Conservation (phyloP, 92 coral and sea anemone genomes). For the Micromussa lordhowensis region DNA sequence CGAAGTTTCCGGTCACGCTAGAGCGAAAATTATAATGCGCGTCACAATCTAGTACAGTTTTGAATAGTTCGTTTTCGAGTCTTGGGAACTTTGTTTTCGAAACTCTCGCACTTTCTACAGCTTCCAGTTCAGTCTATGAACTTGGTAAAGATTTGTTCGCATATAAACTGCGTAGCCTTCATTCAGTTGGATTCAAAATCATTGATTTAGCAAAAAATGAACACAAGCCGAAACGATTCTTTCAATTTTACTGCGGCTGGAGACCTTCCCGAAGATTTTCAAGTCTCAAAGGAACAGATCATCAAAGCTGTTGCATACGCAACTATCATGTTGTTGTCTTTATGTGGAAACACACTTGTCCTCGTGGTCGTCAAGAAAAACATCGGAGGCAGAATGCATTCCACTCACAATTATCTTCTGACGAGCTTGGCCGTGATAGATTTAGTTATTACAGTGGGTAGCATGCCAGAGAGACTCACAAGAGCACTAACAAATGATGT, state of each 20-base stretch:
- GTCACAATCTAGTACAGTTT: neutral
- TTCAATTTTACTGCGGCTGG: neutral
- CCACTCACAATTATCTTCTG: constrained; percentile 57
- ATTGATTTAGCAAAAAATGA: neutral
- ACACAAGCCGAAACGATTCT: neutral
- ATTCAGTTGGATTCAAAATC: neutral
- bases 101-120: neutral
- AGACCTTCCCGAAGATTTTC: neutral
- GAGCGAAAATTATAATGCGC: neutral
- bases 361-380: constrained; percentile 53
- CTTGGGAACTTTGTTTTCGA: neutral
- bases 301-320: constrained; percentile 50
- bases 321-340: constrained; percentile 33
- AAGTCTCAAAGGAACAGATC: neutral
- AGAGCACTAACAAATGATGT: constrained; percentile 50
- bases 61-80: neutral
- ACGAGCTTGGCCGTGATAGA: constrained; percentile 62
- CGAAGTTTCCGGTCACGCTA: neutral
- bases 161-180: neutral
- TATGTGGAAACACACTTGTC: constrained; percentile 59
- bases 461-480: constrained; percentile 63
- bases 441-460: constrained; percentile 57
- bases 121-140: neutral
- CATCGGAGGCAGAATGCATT: constrained; percentile 60
- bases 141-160: neutral